Evolutionary conservation across 2,113 vertebrate genomes (phyloP), one percentile per base, ranked within the genome.

Genomic region (Psammodynastes pulverulentus): DNA sequence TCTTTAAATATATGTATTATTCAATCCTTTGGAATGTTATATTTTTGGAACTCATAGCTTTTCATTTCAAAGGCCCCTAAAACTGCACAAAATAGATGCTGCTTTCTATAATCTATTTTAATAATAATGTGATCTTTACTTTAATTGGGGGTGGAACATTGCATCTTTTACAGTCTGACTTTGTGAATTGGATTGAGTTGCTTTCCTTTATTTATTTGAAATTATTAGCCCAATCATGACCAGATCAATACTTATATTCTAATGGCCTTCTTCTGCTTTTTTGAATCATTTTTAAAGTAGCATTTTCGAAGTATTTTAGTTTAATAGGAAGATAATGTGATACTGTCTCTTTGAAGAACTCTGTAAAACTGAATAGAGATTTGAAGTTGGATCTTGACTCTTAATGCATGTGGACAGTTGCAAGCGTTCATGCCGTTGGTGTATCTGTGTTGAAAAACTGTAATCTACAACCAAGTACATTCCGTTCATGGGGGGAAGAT

Each of bases 341-440:
- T 99, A 98, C 98, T 98, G 98, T 99, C 98, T 99, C 99, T 99
- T 98, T 99, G 98, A 99, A 99, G 97, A 97, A 98, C 97, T 98
- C 98, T 98, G 97, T 98, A 97, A 98, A 98, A 98, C 97, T 98
- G 98, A 39, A 98, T 98, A 98, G 98, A 98, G 97, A 98, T 98
- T 97, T 98, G 98, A 98, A 98, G 98, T 98, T 98, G 98, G 98
- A 98, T 98, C 97, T 98, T 98, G 98, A 98, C 98, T 98, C 97
- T 98, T 98, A 98, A 98, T 99, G 99, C 99, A 99, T 99, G 99
- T 99, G 98, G 98, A 98, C 98, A 98, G 98, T 98, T 98, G 97
- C 98, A 98, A 98, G 98, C 98, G 97, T 98, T 98, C 98, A 98
- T 98, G 98, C 98, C 94, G 98, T 98, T 98, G 97, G 98, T 98